Percentiles rank a stretch among this genome's conserved stretches.
Evolutionary conservation across 1,140 invertebrate genomes (phyloP).

Genomic region (Stenopsyche tienmushanensis): DNA sequence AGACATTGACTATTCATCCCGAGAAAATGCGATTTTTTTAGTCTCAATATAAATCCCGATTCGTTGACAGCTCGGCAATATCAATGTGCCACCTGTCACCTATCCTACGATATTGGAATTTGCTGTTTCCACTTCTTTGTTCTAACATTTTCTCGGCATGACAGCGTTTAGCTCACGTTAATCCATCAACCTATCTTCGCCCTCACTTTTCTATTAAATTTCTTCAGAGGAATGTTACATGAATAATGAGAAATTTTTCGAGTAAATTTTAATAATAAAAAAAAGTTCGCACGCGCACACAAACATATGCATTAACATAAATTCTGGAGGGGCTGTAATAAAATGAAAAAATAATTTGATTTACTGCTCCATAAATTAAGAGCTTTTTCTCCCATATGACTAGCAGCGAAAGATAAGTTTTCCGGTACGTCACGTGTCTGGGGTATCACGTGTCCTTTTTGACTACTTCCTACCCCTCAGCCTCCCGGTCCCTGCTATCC

Average conservation of each 20-base stretch:
- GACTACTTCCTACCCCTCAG: constrained; percentile 11
- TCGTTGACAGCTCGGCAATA: constrained; percentile 8
- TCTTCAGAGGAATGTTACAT: no score
- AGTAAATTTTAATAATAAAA: no score
- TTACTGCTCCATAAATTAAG: background rate
- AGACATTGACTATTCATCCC: no score
- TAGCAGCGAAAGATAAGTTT: background rate
- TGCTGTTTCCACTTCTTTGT: constrained; percentile 8
- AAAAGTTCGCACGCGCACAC: no score
- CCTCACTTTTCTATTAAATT: constrained; percentile 12
- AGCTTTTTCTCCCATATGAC: background rate
- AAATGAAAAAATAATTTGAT: background rate
- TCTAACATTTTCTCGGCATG: constrained; percentile 6
- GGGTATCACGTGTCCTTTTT: constrained; percentile 15
- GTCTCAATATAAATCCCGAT: no score
- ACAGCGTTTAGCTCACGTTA: constrained; percentile 11
- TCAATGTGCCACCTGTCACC: constrained; percentile 22
- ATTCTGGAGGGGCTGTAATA: no score
- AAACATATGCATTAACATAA: no score
- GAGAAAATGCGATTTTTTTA: no score
- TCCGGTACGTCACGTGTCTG: constrained; percentile 13
- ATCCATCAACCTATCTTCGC: constrained; percentile 15
- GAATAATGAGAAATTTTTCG: no score
- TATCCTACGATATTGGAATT: constrained; percentile 11
- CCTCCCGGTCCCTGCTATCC: constrained; percentile 6